Evolutionary conservation across 1,140 invertebrate species (phyloP).

Genomic region (Neuroterus valhalla): DNA sequence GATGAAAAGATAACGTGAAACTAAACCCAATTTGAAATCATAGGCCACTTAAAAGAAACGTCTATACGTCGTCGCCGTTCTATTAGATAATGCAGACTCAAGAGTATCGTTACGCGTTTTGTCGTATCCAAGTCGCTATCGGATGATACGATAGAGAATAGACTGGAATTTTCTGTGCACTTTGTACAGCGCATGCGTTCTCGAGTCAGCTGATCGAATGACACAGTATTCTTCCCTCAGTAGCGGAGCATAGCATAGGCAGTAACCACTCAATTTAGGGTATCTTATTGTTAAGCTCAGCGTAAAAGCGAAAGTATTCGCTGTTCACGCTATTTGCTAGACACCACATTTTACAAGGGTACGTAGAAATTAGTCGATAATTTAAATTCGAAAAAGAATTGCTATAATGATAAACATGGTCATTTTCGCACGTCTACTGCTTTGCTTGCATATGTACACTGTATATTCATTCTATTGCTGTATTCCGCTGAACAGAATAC

Average conservation of each 20-base stretch:
- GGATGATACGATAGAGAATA: background rate
- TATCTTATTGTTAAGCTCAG: conserved; percentile 68
- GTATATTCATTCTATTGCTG: too few relatives aligned
- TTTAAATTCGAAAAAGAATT: background rate
- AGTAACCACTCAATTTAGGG: background rate
- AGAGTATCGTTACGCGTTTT: too few relatives aligned
- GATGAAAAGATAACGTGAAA: conserved; percentile 53
- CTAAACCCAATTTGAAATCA: conserved; percentile 58
- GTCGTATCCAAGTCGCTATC: too few relatives aligned
- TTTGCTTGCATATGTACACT: too few relatives aligned
- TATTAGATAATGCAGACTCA: background rate
- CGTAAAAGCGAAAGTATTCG: conserved; percentile 76
- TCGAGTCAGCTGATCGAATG: conserved; percentile 56
- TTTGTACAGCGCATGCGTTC: conserved; percentile 48
- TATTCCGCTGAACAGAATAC: too few relatives aligned
- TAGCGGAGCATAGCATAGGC: too few relatives aligned
- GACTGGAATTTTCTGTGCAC: conserved; percentile 50
- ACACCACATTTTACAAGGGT: conserved; percentile 36
- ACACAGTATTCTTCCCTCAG: conserved; percentile 36
- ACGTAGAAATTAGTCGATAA: background rate
- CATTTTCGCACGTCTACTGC: too few relatives aligned
- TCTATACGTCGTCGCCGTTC: conserved; percentile 34
- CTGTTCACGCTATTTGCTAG: conserved; percentile 73
- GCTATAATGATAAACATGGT: too few relatives aligned
- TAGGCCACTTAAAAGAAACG: conserved; percentile 58